A percentile compares a stretch with the other conserved stretches of the same genome.
phyloP scores from a whole-genome alignment of 2,888 invertebrate species.

The Empis livida region DNA sequence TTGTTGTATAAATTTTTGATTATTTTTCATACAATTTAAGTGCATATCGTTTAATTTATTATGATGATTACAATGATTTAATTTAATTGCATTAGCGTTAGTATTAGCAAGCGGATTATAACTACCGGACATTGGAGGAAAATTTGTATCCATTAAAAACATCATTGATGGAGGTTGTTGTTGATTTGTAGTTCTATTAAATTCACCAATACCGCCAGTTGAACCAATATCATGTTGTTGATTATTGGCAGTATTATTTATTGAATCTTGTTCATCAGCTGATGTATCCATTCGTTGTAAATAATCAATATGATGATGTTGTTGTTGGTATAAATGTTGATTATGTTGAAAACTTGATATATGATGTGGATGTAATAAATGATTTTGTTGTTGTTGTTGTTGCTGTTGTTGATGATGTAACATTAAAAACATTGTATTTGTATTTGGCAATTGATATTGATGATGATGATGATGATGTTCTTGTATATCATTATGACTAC shows the following conservation, averaged over 20 bases:
- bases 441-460: constrained; percentile 6
- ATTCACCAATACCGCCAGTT: not conserved
- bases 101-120: constrained; percentile 14
- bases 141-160: constrained; percentile 30
- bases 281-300: constrained; percentile 13
- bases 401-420: constrained; percentile 2
- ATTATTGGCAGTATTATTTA: constrained; percentile 1
- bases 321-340: constrained; percentile 13
- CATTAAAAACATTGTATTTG: constrained; percentile 18
- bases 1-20: not conserved
- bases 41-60: not conserved
- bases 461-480: constrained; percentile 20
- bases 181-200: not conserved
- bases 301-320: constrained; percentile 12
- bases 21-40: not conserved
- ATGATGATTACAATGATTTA: constrained; percentile 2
- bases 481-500: constrained; percentile 16
- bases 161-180: not conserved
- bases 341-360: constrained; percentile 7
- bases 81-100: constrained; percentile 6
- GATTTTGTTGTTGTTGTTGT: constrained; percentile 14
- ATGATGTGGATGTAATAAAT: constrained; percentile 14
- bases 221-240: not conserved
- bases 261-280: constrained; percentile 11
- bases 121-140: constrained; percentile 27